Conservation (phyloP, 2,797 vertebrate species). For the Anguilla pacifica region DNA sequence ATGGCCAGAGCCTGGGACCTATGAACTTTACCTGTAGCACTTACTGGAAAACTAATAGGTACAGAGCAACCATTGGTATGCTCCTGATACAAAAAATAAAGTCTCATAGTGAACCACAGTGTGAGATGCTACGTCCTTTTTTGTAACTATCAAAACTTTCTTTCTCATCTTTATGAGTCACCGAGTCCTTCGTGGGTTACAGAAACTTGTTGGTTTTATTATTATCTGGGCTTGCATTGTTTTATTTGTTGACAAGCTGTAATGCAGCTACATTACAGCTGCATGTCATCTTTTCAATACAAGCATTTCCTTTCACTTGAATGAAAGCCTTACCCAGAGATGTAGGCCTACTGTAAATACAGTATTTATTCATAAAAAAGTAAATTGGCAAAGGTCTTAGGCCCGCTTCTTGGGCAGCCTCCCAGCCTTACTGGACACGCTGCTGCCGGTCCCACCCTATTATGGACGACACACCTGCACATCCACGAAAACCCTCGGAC, state of each 20-base stretch:
- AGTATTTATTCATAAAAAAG: background rate
- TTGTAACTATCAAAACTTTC: background rate
- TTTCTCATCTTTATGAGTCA: conserved; percentile 6
- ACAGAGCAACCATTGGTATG: background rate
- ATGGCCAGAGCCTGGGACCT: background rate
- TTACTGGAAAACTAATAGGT: background rate
- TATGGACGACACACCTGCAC: background rate
- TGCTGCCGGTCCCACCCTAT: background rate
- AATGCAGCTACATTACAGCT: background rate
- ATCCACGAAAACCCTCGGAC: conserved; percentile 12
- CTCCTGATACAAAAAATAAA: background rate
- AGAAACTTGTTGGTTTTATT: background rate
- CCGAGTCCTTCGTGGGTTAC: background rate
- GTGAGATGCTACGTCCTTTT: background rate
- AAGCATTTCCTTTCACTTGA: background rate
- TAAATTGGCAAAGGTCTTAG: background rate
- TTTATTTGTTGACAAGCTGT: background rate
- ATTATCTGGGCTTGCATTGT: background rate
- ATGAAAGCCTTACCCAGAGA: background rate
- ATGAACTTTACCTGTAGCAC: background rate
- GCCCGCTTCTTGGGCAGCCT: background rate
- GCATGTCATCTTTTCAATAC: background rate
- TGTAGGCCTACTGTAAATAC: background rate
- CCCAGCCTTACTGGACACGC: background rate
- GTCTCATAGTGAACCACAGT: background rate